Conservation (phyloP, 2,797 vertebrate genomes). For the Molothrus ater region DNA sequence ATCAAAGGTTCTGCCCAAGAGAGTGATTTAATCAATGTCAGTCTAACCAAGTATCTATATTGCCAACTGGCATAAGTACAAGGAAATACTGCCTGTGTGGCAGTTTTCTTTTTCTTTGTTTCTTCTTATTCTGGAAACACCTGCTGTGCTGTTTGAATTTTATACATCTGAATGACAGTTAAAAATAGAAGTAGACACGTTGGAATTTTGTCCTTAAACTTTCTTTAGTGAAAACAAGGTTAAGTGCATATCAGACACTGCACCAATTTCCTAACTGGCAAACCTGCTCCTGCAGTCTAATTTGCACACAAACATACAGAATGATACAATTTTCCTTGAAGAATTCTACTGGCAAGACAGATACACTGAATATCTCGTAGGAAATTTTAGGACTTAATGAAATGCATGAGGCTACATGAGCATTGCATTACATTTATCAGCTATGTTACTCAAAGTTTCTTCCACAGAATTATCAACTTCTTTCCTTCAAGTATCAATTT, state of each 20-base stretch:
- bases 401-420: not conserved
- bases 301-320: not conserved
- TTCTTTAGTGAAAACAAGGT: not conserved
- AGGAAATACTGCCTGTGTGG: not conserved
- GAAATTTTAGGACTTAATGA: not conserved
- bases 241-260: not conserved
- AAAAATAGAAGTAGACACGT: constrained; percentile 1
- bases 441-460: not conserved
- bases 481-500: not conserved
- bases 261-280: not conserved
- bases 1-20: constrained; percentile 22
- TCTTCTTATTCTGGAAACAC: constrained; percentile 19
- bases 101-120: constrained; percentile 38
- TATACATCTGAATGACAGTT: constrained; percentile 25
- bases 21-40: constrained; percentile 31
- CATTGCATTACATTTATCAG: not conserved
- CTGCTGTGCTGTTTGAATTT: not conserved
- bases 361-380: not conserved
- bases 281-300: not conserved
- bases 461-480: not conserved
- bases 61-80: constrained; percentile 13
- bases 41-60: not conserved
- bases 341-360: not conserved
- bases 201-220: constrained; percentile 17
- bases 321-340: not conserved